Conservation (phyloP, 2,797 vertebrate species). For the Sebastiscus tertius region DNA sequence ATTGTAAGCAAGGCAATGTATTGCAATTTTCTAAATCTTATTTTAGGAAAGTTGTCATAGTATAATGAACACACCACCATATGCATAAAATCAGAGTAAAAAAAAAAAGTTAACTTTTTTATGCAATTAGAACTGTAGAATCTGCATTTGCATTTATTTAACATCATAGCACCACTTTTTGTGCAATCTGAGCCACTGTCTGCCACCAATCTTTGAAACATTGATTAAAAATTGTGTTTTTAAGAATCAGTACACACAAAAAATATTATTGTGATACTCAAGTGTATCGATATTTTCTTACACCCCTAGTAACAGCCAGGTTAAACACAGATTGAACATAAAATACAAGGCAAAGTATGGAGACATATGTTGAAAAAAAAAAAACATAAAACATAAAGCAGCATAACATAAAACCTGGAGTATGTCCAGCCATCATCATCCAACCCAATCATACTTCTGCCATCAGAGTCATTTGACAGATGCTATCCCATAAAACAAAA, state of each 20-base stretch:
- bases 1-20: no score
- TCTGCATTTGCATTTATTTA: not conserved
- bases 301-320: not conserved
- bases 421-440: not conserved
- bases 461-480: not conserved
- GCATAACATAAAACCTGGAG: not conserved
- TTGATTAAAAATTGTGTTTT: not conserved
- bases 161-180: not conserved
- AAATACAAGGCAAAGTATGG: not conserved
- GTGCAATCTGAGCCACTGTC: not conserved
- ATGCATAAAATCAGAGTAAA: fast-evolving
- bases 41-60: no score
- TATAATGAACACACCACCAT: no score
- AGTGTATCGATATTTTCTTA: not conserved
- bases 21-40: no score
- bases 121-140: not conserved
- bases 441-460: no score
- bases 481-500: not conserved
- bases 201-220: not conserved
- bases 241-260: not conserved
- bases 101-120: not conserved
- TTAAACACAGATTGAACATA: not conserved
- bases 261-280: not conserved
- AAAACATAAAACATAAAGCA: not conserved
- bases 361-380: not conserved